Evolutionary conservation across 2,888 invertebrate genomes (phyloP).

Genomic region (Diabrotica balteata): DNA sequence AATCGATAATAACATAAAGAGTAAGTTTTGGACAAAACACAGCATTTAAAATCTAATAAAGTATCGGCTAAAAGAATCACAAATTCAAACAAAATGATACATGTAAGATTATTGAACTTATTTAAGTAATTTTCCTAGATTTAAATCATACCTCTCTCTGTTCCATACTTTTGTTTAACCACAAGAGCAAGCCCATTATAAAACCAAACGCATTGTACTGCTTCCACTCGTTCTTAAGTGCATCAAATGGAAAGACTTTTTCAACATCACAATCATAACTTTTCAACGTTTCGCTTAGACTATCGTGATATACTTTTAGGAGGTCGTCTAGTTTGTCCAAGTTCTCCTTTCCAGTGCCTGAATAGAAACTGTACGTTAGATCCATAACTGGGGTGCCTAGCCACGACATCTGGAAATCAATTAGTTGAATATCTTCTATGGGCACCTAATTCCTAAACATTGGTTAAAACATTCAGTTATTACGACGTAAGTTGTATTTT

Average conservation of each 20-base stretch:
- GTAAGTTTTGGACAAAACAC: no score
- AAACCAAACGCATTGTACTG: slow-evolving; percentile 30
- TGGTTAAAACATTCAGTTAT: background rate
- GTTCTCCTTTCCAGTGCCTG: slow-evolving; percentile 46
- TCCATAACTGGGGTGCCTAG: slow-evolving; percentile 47
- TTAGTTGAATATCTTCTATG: slow-evolving; percentile 25
- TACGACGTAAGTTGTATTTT: background rate
- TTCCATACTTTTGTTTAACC: slow-evolving; percentile 8
- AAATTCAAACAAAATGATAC: no score
- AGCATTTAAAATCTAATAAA: no score
- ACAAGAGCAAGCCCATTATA: slow-evolving; percentile 15
- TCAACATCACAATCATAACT: slow-evolving; percentile 46
- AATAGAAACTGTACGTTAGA: slow-evolving; percentile 53
- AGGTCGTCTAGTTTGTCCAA: slow-evolving; percentile 48
- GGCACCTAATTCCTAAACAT: slow-evolving; percentile 19
- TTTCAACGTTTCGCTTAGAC: slow-evolving; percentile 43
- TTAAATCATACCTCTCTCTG: background rate
- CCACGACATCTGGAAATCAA: slow-evolving; percentile 32
- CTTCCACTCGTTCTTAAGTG: slow-evolving; percentile 45
- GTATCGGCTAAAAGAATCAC: no score
- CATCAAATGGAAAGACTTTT: slow-evolving; percentile 47
- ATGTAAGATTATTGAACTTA: background rate
- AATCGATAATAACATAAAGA: no score
- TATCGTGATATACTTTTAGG: slow-evolving; percentile 50
- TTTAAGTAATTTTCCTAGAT: no score